These are phyloP conservation scores for Diachasma alloeum DNA, from an alignment of 1,140 invertebrate genomes.

Conservation along the genomic window DNA sequence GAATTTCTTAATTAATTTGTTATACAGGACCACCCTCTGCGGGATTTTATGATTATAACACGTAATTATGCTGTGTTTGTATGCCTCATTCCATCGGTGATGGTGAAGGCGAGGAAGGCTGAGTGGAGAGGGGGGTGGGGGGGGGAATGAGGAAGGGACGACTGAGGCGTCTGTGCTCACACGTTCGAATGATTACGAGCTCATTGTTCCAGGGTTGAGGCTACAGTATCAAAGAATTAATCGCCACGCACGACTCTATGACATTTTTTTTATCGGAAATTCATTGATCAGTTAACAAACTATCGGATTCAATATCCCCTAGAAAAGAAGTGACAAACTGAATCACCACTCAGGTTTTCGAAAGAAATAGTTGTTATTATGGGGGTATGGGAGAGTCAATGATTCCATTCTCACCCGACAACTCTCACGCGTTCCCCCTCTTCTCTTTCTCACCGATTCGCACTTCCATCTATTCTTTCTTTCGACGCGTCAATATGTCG, in stretches of 20 bases:
- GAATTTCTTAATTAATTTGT: background rate
- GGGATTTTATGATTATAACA: constrained; percentile 22
- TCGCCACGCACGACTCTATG: background rate
- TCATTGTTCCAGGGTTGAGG: background rate
- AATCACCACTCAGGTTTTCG: too few species aligned
- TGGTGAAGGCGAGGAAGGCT: background rate
- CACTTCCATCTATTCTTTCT: background rate
- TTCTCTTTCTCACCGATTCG: constrained; percentile 9
- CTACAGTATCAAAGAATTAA: background rate
- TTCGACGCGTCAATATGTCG: constrained; percentile 40
- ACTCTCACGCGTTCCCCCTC: constrained; percentile 8
- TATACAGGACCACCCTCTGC: background rate
- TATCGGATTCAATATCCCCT: too few species aligned
- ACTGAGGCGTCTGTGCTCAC: background rate
- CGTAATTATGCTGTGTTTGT: constrained; percentile 9
- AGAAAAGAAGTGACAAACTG: too few species aligned
- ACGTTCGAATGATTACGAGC: background rate
- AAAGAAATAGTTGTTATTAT: too few species aligned
- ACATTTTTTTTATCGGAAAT: background rate
- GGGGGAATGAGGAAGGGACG: background rate
- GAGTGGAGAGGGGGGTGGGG: background rate
- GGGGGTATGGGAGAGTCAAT: constrained; percentile 36
- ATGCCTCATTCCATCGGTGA: background rate
- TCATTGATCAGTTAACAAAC: background rate
- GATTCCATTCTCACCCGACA: constrained; percentile 31